Evolutionary conservation across 2,797 vertebrate species (phyloP).

Genomic region (Echeneis naucrates): DNA sequence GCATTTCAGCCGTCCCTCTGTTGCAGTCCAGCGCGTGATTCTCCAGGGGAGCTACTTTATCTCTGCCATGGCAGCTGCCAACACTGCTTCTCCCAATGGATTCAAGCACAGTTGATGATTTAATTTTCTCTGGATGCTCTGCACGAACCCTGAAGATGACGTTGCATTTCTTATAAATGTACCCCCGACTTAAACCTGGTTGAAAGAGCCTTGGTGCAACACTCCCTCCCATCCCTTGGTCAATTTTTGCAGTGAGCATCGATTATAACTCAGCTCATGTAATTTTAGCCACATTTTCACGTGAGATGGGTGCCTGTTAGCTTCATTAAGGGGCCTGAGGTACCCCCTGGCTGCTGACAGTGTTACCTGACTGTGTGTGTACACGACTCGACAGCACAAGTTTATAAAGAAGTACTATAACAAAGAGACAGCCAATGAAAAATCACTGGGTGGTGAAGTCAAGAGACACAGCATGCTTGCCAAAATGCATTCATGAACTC

Average conservation of each 20-base stretch:
- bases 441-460: constrained; percentile 4
- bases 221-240: not conserved
- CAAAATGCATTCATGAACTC: constrained; percentile 45
- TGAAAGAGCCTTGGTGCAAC: constrained; percentile 4
- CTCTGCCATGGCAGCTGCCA: constrained; percentile 46
- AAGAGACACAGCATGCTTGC: not conserved
- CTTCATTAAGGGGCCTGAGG: constrained; percentile 25
- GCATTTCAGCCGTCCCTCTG: constrained; percentile 47
- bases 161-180: constrained; percentile 10
- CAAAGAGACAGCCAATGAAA: not conserved
- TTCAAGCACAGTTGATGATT: constrained; percentile 25
- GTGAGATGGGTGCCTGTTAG: constrained; percentile 38
- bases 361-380: not conserved
- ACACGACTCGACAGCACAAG: not conserved
- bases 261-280: constrained; percentile 2
- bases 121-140: constrained; percentile 34
- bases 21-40: constrained; percentile 38
- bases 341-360: constrained; percentile 2
- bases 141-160: constrained; percentile 30
- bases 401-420: not conserved
- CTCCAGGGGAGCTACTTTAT: constrained; percentile 51
- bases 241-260: constrained; percentile 17
- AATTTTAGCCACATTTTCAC: constrained; percentile 3
- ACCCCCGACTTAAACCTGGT: not conserved
- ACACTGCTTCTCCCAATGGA: constrained; percentile 50